Conservation (phyloP, 35 echinoderm and acorn worm species). For the Eucidaris tribuloides region DNA sequence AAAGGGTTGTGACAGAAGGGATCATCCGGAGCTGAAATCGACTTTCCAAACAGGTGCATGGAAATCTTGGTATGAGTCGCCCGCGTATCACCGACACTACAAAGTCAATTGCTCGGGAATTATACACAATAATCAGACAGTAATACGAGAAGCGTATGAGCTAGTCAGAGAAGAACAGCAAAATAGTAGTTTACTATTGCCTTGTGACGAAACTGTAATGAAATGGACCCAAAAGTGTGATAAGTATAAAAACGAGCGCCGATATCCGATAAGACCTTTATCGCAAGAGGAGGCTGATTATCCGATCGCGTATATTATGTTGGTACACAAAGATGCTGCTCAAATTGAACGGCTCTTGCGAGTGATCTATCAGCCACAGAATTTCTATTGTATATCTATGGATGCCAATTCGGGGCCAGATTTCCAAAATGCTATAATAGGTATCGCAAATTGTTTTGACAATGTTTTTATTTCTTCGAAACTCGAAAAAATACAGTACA, state of each 20-base stretch:
- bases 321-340: constrained; percentile 31
- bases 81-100: neutral
- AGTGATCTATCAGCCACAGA: constrained; percentile 80
- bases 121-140: constrained; percentile 7
- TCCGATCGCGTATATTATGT: constrained; percentile 63
- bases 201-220: constrained; percentile 20
- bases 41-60: neutral
- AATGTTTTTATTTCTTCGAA: constrained; percentile 71
- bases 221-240: constrained; percentile 37
- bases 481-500: constrained; percentile 24
- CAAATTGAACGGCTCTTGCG: constrained; percentile 56
- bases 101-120: constrained; percentile 13
- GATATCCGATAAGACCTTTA: constrained; percentile 27
- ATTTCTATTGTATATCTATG: constrained; percentile 61
- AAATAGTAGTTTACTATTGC: neutral
- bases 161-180: neutral
- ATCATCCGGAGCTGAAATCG: neutral
- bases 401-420: constrained; percentile 47
- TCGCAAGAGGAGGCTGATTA: constrained; percentile 41
- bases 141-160: constrained; percentile 18
- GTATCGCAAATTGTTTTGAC: constrained; percentile 52
- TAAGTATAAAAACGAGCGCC: constrained; percentile 21
- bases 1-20: too few species aligned
- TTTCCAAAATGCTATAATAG: constrained; percentile 34
- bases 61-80: neutral